phyloP scores from a whole-genome alignment of 2,888 invertebrate genomes.

The Mesodorylaimus sp. region DNA sequence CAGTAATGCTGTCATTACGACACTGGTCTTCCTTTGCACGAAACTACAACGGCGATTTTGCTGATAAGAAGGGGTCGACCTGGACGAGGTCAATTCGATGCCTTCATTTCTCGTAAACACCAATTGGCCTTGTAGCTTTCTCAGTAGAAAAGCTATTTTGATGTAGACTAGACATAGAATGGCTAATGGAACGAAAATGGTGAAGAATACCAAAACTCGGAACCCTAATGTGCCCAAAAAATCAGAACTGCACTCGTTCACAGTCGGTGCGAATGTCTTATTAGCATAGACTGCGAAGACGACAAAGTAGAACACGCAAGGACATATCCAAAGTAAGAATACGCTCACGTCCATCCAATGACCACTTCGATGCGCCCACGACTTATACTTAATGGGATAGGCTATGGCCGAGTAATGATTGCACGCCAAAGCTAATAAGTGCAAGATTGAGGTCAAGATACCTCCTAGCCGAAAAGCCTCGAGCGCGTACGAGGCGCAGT shows the following conservation, averaged over 20 bases:
- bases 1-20: conserved; percentile 42
- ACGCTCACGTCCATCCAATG: conserved; percentile 35
- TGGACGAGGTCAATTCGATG: too few species aligned
- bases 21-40: neutral
- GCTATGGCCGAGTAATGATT: conserved; percentile 41
- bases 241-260: neutral
- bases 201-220: conserved; percentile 37
- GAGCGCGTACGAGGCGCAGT: conserved; percentile 20
- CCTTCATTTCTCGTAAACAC: too few species aligned
- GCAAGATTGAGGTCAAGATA: conserved; percentile 43
- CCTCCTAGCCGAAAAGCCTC: conserved; percentile 40
- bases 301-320: conserved; percentile 36
- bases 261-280: neutral
- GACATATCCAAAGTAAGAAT: conserved; percentile 41
- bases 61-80: too few species aligned
- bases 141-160: conserved; percentile 24
- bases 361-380: conserved; percentile 11
- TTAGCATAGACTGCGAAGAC: conserved; percentile 32
- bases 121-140: neutral
- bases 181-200: conserved; percentile 42
- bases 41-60: too few species aligned
- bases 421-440: conserved; percentile 43
- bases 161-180: conserved; percentile 43
- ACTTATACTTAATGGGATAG: neutral
- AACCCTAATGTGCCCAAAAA: conserved; percentile 31